Base-by-base conservation (phyloP, 2,113 vertebrate species). In the Redunca redunca region DNA sequence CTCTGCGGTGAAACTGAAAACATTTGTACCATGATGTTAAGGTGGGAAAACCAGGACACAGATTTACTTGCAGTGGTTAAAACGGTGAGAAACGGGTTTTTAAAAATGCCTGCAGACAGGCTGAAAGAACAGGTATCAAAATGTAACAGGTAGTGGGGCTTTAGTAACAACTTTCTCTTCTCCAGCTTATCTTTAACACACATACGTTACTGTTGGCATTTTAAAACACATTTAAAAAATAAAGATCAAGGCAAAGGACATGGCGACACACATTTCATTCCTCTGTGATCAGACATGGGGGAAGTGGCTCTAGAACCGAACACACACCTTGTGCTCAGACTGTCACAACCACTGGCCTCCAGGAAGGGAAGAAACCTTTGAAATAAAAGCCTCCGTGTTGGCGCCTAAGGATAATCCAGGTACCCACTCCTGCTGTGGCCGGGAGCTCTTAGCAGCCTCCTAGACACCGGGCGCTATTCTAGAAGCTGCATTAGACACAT, bases 181-280 rank as follows among this genome's bases (percentile, higher is more conserved):
- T 57, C 93, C 89, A 87, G 48, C 7, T 60, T 43, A 15, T 85
- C 43, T 48, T 33, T 60, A 81, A n/a, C 33, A 36, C 77, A 16
- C 0, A 12, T 4, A 21, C 1, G 5, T 19, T 36, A 11, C 53
- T 17, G 30, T 82, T 5, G 48, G 48, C 23, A 48, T 71, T 83
- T 58, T 48, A 28, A 33, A 95, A 26, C 4, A 62, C 17, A 50
- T 50, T 10, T 3, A 7, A 26, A 43, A 80, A 46, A 14, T 2
- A 9, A 17, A 67, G 67, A 12, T 2, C 7, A 9, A 16, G 30
- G 64, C 80, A 30, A 64, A 36, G 48, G 43, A n/a, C 33, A 3
- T 0, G 8, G 4, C 0, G 2, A 2, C 0, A 9, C 0, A 0
- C 0, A 0, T 2, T 2, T 0, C 16, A 28, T 5, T 40, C 30